Base-by-base conservation (phyloP, 2,888 invertebrate species). In the Chrysolina haemoptera region DNA sequence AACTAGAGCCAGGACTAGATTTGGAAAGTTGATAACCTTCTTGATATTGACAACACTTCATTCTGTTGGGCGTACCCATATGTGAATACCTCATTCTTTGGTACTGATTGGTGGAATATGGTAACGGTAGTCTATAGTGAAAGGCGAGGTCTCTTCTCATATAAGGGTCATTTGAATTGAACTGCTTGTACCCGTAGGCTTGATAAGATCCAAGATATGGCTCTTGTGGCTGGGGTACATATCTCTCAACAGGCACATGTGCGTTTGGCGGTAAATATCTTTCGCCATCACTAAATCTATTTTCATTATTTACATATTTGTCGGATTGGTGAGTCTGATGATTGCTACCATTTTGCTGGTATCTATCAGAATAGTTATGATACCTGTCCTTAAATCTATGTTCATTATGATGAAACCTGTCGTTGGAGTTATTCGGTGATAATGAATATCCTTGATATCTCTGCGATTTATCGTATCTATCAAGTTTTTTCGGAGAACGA, bases 241-340 rank as follows among this genome's bases (percentile, higher is more conserved):
- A 93, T 81, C 93, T 91, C 88, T 93, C 93, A 79, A 93, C 92
- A 16, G 93, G 93, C 83, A 92, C 92, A 87, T 93, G 93, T 16
- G 92, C 93, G 76, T 92, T 91, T 8, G 93, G 92, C 20, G 93
- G 92, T 79, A 93, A 90, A 82, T 93, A 93, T 80, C 92, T 89
- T 70, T 89, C 89, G 66, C 85, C 81, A 18, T 75, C 76, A 55
- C 71, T 75, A 76, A 84, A 84, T 73, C 85, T 77, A 69, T 77
- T 80, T 46, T 83, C 81, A 59, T 77, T 75, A 74, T 80, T 81
- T 80, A 83, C 79, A 78, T 81, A 80, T 69, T 78, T 79, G 22
- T 78, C 74, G 41, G 68, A 68, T 48, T 64, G 64, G 67, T 76
- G 70, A 59, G 66, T 70, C 81, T 78, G 65, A 76, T 77, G 35